Evolutionary conservation across 2,797 vertebrate species (phyloP), one percentile per base, ranked within the genome.

Genomic region (Oreortyx pictus): DNA sequence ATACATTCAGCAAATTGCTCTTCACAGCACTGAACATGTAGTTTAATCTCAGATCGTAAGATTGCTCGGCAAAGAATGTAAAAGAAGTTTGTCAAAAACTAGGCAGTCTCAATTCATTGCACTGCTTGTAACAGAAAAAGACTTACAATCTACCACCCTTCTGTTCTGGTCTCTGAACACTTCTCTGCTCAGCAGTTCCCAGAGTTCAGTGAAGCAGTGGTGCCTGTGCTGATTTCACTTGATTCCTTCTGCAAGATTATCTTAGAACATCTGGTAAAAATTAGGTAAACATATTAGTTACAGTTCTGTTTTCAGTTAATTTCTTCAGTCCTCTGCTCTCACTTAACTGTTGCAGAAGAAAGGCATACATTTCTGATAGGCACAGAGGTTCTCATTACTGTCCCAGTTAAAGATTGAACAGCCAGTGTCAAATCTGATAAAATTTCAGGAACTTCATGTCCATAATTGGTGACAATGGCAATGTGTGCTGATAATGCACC

Each of bases 281-380:
- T 97, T 96, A 97, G 54, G 74, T 73, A 94, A 93, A 93, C n/a
- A 95, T 92, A 96, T 96, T 92, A 93, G 84, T 91, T 92, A 68
- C 84, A 52, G 90, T 91, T 93, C 92, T 96, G 68, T 95, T 96
- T 95, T 72, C 74, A 61, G 74, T 90, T 94, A 83, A 90, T 97
- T 93, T 89, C 82, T 92, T 95, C 88, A 87, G 92, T 54, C n/a
- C 49, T 94, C 50, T 97, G 91, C 86, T 89, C 65, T 95, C 25
- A 7, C 72, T 92, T 86, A 52, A 93, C 89, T 96, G 20, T 77
- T 94, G 44, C 41, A 83, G 52, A 90, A 23, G 44, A 96, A 96
- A 94, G 20, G 56, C 77, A 94, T 80, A 79, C 19, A 86, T 95
- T 92, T 92, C 60, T 82, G 87, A 68, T 83, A 73, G 67, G 52